Evolutionary conservation across 2,888 invertebrate genomes (phyloP), one percentile per base, ranked within the genome.

Genomic region (Zaprionus lineosus): DNA sequence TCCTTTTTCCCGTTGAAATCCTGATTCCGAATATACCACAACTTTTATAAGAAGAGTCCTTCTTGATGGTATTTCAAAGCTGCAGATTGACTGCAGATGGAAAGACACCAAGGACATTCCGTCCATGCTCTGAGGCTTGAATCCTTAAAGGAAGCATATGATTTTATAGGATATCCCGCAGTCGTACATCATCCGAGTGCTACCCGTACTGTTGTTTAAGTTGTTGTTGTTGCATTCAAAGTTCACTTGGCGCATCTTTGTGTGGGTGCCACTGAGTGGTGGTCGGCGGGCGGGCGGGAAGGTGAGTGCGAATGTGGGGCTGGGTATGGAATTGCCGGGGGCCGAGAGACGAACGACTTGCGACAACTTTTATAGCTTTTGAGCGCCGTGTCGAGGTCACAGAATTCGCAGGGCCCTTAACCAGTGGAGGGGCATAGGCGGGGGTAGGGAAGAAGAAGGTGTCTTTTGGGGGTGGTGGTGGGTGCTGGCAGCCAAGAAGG

Each of bases 351-450:
- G 37, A 41, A 15, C 52, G 43, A 67, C 56, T 67, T 66, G 78
- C 43, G 85, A 78, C 78, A 78, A 67, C 56, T 78, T 78, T 62
- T 50, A 71, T 58, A 71, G 71, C 61, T 26, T 7, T 11, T 28
- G 76, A 65, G 51, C 40, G 57, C 64, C 58, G 46, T 53, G 65
- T 47, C 64, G 78, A 85, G 85, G 78, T 83, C 85, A 84, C 64
- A 70, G 53, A 81, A 77, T 84, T 77, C 48, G 37, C 62, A 43
- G 48, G 37, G 63, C 55, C 44, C n/a, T n/a, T n/a, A n/a, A n/a
- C 67, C 8, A 9, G 18, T 1, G 15, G 4, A 12, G 16, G 34
- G 5, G 9, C 29, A 29, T 24, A 8, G 5, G n/a, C n/a, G n/a
- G n/a, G n/a, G n/a, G n/a, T n/a, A 24, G 8, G 24, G 8, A 33